Base-by-base conservation (phyloP, 2,797 vertebrate species). In the Myotis pilosus region DNA sequence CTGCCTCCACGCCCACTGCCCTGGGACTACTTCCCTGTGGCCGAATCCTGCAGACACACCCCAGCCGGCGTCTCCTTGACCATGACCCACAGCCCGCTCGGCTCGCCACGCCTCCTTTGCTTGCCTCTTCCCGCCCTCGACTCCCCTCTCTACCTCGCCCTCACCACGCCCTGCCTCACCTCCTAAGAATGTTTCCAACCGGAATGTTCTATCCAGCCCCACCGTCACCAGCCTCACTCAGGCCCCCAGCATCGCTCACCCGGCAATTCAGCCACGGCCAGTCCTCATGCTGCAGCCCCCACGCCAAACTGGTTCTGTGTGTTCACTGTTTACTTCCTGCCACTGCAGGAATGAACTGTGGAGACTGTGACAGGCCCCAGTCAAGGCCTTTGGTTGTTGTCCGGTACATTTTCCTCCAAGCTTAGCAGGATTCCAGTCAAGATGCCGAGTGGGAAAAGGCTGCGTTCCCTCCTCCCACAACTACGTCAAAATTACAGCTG, bases 11-110 rank as follows among this genome's bases (percentile, higher is more conserved):
- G n/a, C 47, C 55, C 69, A 62, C 62, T 4, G 57, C 30, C 80
- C 78, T 13, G 33, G 44, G 36, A 36, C 79, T 9, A 71, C 74
- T 86, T 94, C 82, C 85, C 47, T 55, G 51, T 64, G 13, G 49
- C 76, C 57, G 41, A 49, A 81, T 22, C 53, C 55, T 57, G 19
- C 25, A 89, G 83, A 57, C 8, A 0, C 8, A 0, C 16, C 9
- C 10, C 57, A 3, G 55, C 62, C 57, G 2, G 47, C 16, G 1
- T 16, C 30, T 25, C 62, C 83, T 47, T 41, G 80, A n/a, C 55
- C 16, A 1, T 12, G 3, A 8, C 72, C 49, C 5, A n/a, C n/a
- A 0, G 9, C 38, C 0, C 1, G 30, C 36, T 5, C 36, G 2
- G 85, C 79, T 23, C 0, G 15, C 60, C 0, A 1, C 41, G n/a